phyloP scores from a whole-genome alignment of 1,140 invertebrate genomes.

The Elymnias hypermnestra region DNA sequence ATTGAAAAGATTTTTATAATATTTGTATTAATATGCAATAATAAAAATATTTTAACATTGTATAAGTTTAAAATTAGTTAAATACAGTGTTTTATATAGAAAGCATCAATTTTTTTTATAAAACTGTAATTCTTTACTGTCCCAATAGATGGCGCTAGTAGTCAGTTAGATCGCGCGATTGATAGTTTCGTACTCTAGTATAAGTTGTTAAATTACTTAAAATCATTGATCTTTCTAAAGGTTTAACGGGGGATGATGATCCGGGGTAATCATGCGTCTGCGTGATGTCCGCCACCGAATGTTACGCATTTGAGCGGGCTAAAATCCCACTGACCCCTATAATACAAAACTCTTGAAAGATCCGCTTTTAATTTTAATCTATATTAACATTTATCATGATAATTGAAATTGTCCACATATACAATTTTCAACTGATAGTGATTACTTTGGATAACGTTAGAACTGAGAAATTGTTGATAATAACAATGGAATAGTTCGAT shows the following conservation, averaged over 20 bases:
- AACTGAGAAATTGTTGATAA: no score
- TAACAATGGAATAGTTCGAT: no score
- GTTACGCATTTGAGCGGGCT: constrained; percentile 3
- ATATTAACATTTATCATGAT: neutral
- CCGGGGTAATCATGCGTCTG: neutral
- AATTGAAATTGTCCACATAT: no score
- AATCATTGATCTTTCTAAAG: neutral
- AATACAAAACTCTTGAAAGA: constrained; percentile 2
- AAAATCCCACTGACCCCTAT: constrained; percentile 4
- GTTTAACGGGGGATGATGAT: constrained; percentile 4
- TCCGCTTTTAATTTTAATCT: neutral
- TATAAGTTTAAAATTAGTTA: no score
- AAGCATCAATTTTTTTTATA: no score
- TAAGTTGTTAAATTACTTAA: neutral
- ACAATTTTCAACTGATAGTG: no score
- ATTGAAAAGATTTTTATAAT: no score
- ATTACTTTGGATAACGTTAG: no score
- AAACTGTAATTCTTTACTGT: neutral
- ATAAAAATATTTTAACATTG: no score
- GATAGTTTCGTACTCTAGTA: neutral
- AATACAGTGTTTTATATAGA: no score
- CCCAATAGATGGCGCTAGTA: neutral
- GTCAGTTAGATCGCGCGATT: neutral
- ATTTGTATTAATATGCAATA: no score
- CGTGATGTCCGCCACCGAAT: constrained; percentile 3